Evolutionary conservation across 2,113 vertebrate genomes (phyloP).

Genomic region (Danio rerio): GRCz12tu NC_133181.1:30050001-30050500

Average conservation of each 20-base stretch:
- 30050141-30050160: slow-evolving; percentile 12
- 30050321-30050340: neutral
- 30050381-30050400: neutral
- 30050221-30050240: neutral
- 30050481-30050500: no score
- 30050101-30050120: slow-evolving; percentile 34
- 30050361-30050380: neutral
- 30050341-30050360: neutral
- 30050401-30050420: neutral
- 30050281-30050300: slow-evolving; percentile 20
- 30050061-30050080: slow-evolving; percentile 50
- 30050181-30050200: slow-evolving; percentile 21
- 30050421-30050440: no score
- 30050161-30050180: slow-evolving; percentile 16
- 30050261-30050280: slow-evolving; percentile 12
- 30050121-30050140: slow-evolving; percentile 28
- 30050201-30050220: neutral
- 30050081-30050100: slow-evolving; percentile 52
- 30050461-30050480: no score
- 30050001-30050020: slow-evolving; percentile 36
- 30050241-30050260: neutral
- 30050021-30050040: slow-evolving; percentile 36
- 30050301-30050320: slow-evolving; percentile 18
- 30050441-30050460: no score
- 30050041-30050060: slow-evolving; percentile 9